A percentile compares a stretch with the other conserved stretches of the same genome.
These are phyloP conservation scores for Bombus terrestris DNA, from an alignment of 1,140 invertebrate genomes.

Conservation along the genomic window DNA sequence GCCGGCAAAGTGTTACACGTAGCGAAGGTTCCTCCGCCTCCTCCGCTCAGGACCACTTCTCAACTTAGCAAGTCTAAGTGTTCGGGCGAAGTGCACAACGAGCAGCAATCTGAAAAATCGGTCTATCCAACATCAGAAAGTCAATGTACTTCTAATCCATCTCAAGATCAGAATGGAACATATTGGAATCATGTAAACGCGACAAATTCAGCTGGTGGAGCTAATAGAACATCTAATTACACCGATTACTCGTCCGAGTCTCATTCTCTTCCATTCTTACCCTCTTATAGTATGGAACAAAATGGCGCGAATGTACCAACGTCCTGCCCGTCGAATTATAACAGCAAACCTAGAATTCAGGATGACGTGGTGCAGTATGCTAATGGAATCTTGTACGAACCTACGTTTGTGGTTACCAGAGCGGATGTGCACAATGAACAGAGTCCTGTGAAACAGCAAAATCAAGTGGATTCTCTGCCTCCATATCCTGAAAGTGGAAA, in stretches of 20 bases:
- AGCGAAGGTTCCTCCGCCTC: conserved; percentile 93
- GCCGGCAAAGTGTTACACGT: conserved; percentile 90
- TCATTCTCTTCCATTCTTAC: conserved; percentile 86
- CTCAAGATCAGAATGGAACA: conserved; percentile 73
- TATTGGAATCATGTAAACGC: conserved; percentile 77
- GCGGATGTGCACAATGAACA: conserved; percentile 92
- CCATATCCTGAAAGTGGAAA: conserved; percentile 79
- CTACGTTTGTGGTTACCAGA: conserved; percentile 86
- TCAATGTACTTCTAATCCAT: conserved; percentile 67
- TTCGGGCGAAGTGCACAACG: conserved; percentile 84
- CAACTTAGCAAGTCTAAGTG: conserved; percentile 89
- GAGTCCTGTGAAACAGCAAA: conserved; percentile 84
- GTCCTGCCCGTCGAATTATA: conserved; percentile 67
- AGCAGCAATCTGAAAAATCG: conserved; percentile 82
- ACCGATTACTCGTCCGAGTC: conserved; percentile 83
- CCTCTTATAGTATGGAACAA: conserved; percentile 81
- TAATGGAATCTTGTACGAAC: conserved; percentile 81
- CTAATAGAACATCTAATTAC: conserved; percentile 75
- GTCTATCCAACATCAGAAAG: conserved; percentile 81
- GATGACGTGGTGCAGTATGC: conserved; percentile 84
- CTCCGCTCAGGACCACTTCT: conserved; percentile 93
- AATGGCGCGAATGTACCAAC: conserved; percentile 43
- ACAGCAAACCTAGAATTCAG: conserved; percentile 77
- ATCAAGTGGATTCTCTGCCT: conserved; percentile 69
- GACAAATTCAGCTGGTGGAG: conserved; percentile 42